Percentiles rank a stretch among this genome's conserved stretches.
Conservation (phyloP, 2,797 vertebrate genomes). For the Sciurus vulgaris region DNA sequence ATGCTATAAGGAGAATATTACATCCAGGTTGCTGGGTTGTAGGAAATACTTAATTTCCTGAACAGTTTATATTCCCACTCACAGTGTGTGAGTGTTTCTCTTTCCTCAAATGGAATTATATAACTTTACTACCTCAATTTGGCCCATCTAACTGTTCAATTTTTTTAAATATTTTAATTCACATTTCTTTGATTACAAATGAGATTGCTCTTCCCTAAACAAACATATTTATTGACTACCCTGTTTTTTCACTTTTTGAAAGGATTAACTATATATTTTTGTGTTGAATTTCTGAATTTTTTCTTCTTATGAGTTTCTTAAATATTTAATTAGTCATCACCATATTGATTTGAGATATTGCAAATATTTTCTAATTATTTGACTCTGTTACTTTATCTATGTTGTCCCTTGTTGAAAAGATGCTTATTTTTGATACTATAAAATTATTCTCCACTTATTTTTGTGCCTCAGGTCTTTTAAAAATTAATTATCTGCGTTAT, state of each 20-base stretch:
- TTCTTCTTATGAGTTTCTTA: not conserved
- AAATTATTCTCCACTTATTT: not conserved
- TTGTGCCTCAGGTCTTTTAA: not conserved
- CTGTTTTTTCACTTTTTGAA: not conserved
- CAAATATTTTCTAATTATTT: not conserved
- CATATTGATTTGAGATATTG: not conserved
- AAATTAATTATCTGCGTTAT: conserved; percentile 12
- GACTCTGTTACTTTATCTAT: not conserved
- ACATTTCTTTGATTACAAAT: not conserved
- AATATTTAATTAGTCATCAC: not conserved
- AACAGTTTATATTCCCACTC: not conserved
- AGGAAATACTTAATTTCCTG: not conserved
- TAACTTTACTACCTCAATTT: not conserved
- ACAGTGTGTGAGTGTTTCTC: not conserved
- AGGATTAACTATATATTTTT: not conserved
- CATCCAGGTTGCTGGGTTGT: not conserved
- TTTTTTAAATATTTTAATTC: not conserved
- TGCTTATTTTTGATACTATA: conserved; percentile 3
- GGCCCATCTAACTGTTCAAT: not conserved
- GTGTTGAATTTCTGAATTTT: not conserved
- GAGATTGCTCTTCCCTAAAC: not conserved
- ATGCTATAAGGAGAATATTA: too few relatives aligned
- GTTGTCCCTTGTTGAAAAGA: not conserved
- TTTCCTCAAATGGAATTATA: not conserved
- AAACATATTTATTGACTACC: not conserved